Evolutionary conservation across 2,113 vertebrate species (phyloP).

Genomic region (Machaerirhynchus nigripectus): DNA sequence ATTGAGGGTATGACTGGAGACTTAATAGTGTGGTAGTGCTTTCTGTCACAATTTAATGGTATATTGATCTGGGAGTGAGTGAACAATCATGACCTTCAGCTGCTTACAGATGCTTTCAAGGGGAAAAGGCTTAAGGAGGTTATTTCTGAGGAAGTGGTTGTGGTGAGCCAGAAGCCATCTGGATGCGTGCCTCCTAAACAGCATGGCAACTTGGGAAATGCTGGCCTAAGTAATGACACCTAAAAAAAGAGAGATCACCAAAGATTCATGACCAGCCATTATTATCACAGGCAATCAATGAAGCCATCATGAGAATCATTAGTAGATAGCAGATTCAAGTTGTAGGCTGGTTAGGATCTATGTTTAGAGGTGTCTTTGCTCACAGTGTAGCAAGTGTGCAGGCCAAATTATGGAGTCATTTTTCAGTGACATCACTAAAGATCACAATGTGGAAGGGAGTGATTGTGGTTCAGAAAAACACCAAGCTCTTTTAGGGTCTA

Average conservation of each 20-base stretch:
- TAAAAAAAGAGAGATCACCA: slow-evolving; percentile 23
- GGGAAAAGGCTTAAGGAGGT: slow-evolving; percentile 62
- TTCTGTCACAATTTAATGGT: slow-evolving; percentile 75
- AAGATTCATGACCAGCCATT: slow-evolving; percentile 22
- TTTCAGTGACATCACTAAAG: background rate
- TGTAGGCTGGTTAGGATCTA: background rate
- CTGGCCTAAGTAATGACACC: slow-evolving; percentile 10
- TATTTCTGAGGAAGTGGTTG: slow-evolving; percentile 37
- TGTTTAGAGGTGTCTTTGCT: background rate
- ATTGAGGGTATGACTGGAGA: slow-evolving; percentile 64
- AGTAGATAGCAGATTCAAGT: slow-evolving; percentile 9
- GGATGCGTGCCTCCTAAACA: background rate
- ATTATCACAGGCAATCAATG: slow-evolving; percentile 61
- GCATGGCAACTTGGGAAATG: slow-evolving; percentile 6
- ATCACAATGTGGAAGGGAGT: background rate
- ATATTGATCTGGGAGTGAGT: slow-evolving; percentile 72
- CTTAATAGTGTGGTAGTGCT: slow-evolving; percentile 69
- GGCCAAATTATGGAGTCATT: background rate
- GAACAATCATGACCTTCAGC: slow-evolving; percentile 75
- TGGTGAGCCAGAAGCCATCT: background rate
- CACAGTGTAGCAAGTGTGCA: background rate
- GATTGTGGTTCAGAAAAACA: background rate
- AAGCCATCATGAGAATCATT: slow-evolving; percentile 56
- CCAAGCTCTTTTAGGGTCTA: background rate
- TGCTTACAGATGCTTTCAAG: slow-evolving; percentile 67